These are phyloP conservation scores for Apamea crenata DNA, from an alignment of 2,888 invertebrate species.

Conservation along the genomic window DNA sequence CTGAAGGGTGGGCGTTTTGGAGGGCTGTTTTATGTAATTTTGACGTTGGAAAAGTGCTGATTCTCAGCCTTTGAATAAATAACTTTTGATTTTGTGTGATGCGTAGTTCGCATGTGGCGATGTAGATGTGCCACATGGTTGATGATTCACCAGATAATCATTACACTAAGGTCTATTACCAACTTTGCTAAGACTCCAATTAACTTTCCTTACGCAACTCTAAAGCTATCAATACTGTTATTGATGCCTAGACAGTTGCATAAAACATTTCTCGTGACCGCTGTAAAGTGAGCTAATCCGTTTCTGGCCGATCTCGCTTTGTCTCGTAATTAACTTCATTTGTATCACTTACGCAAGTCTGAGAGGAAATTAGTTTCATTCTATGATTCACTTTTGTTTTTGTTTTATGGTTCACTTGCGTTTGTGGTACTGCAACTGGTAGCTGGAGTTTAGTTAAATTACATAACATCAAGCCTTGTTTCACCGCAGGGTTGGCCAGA, in stretches of 20 bases:
- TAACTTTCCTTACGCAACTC: slow-evolving; percentile 19
- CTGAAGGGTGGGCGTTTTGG: too few species aligned
- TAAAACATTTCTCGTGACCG: slow-evolving; percentile 37
- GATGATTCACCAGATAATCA: not conserved
- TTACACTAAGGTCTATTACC: not conserved
- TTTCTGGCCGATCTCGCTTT: slow-evolving; percentile 52
- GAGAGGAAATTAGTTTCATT: slow-evolving; percentile 46
- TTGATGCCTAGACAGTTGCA: slow-evolving; percentile 32
- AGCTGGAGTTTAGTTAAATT: not conserved
- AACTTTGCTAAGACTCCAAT: slow-evolving; percentile 5
- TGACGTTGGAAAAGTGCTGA: too few species aligned
- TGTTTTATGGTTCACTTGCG: not conserved
- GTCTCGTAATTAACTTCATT: slow-evolving; percentile 66
- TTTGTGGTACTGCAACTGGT: not conserved
- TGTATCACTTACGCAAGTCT: slow-evolving; percentile 61
- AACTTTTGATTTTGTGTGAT: too few species aligned
- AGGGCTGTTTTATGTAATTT: too few species aligned
- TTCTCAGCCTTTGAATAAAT: too few species aligned
- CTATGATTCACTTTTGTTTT: slow-evolving; percentile 44
- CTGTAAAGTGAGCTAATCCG: slow-evolving; percentile 51
- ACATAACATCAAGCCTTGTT: not conserved
- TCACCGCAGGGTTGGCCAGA: not conserved
- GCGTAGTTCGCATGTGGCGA: too few species aligned
- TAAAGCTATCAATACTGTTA: slow-evolving; percentile 42
- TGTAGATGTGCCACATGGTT: too few species aligned